These are phyloP conservation scores for Leptinotarsa tumamoca DNA, from an alignment of 2,888 invertebrate species.

Conservation along the genomic window DNA sequence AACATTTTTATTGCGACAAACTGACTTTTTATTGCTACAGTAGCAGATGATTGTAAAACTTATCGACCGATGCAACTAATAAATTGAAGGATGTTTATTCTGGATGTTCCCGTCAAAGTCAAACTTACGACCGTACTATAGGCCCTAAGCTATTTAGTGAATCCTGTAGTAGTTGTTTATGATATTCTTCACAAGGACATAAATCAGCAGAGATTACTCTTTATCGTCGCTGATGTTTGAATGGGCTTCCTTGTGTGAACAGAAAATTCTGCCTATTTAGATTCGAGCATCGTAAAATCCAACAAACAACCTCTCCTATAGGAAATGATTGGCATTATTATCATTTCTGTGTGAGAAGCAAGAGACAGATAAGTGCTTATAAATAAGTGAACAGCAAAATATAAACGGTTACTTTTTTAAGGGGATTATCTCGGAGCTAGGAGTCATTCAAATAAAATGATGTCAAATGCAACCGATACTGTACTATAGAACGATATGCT, in stretches of 20 bases:
- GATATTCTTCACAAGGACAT: conserved; percentile 29
- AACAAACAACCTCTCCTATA: neutral
- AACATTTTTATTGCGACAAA: conserved; percentile 29
- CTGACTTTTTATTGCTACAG: conserved; percentile 20
- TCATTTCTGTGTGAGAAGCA: neutral
- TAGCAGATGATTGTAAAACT: conserved; percentile 29
- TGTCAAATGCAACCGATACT: too few species aligned
- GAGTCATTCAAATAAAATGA: too few species aligned
- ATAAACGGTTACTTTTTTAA: neutral
- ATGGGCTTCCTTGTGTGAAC: conserved; percentile 19
- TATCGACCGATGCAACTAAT: conserved; percentile 30
- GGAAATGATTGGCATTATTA: conserved; percentile 4
- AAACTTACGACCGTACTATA: conserved; percentile 23
- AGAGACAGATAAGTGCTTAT: neutral
- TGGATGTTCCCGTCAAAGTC: conserved; percentile 28
- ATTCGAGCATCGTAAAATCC: conserved; percentile 6
- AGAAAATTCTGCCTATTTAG: conserved; percentile 15
- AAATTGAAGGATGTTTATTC: conserved; percentile 36
- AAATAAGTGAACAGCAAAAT: neutral
- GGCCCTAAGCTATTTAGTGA: conserved; percentile 20
- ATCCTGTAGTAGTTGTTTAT: conserved; percentile 24
- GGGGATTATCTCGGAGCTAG: neutral
- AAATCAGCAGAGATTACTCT: conserved; percentile 24
- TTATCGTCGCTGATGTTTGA: conserved; percentile 6
- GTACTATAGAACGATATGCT: too few species aligned